Conservation (phyloP, 2,113 vertebrate species). For the Actenoides hombroni region DNA sequence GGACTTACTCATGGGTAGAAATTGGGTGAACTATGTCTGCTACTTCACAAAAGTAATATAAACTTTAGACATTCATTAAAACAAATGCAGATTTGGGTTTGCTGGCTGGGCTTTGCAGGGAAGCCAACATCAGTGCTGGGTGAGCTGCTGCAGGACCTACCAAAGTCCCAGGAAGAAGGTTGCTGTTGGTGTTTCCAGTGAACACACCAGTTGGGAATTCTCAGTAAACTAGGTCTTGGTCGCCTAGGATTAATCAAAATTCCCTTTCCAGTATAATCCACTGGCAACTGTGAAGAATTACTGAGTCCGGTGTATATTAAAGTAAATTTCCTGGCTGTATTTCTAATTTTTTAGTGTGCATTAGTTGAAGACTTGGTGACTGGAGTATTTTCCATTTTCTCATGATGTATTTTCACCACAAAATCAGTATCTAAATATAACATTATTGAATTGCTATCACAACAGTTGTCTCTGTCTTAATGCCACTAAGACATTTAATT, state of each 20-base stretch:
- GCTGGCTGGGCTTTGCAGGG: not conserved
- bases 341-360: not conserved
- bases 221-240: not conserved
- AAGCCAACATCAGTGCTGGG: not conserved
- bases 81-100: not conserved
- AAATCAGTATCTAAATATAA: not conserved
- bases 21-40: not conserved
- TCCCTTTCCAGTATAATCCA: not conserved
- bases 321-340: not conserved
- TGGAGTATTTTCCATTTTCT: not conserved
- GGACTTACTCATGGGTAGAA: not conserved
- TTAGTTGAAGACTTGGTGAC: not conserved
- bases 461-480: not conserved
- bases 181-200: not conserved
- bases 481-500: not conserved
- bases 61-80: not conserved
- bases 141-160: not conserved
- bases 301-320: not conserved
- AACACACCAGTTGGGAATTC: not conserved
- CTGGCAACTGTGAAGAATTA: not conserved
- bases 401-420: not conserved
- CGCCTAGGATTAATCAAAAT: not conserved
- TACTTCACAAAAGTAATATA: not conserved
- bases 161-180: not conserved
- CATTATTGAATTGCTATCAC: not conserved